A percentile compares a stretch with the other conserved stretches of the same genome.
phyloP scores from a whole-genome alignment of 2,113 vertebrate genomes.

The Stigmatopora nigra region DNA sequence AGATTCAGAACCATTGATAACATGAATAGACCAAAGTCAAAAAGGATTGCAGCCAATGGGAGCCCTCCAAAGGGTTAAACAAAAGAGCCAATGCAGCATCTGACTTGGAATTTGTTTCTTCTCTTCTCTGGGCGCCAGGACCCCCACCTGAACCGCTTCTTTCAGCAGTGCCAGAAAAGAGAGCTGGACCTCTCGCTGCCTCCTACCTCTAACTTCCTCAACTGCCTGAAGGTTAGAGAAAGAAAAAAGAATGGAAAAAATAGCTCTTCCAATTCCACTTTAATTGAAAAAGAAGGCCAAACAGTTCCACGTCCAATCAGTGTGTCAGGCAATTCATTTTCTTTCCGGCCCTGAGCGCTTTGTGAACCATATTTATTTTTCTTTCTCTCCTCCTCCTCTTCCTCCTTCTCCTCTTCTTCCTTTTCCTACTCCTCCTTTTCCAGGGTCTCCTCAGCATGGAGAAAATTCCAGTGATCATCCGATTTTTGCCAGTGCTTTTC shows the following conservation, averaged over 20 bases:
- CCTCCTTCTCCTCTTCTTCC: neutral
- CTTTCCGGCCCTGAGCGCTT: slow-evolving; percentile 2
- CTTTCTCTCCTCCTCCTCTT: neutral
- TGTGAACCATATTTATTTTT: slow-evolving; percentile 3
- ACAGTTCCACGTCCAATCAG: slow-evolving; percentile 6
- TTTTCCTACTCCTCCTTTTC: neutral
- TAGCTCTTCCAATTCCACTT: neutral
- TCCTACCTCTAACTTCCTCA: slow-evolving; percentile 86
- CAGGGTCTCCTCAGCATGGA: slow-evolving; percentile 93
- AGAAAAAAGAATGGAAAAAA: slow-evolving; percentile 11
- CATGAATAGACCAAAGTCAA: too few relatives aligned
- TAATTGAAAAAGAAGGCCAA: neutral
- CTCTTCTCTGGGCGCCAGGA: slow-evolving; percentile 71
- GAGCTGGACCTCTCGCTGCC: slow-evolving; percentile 82
- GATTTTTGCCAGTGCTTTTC: slow-evolving; percentile 91
- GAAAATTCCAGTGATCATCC: slow-evolving; percentile 87
- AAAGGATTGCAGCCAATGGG: neutral
- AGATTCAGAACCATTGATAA: too few relatives aligned
- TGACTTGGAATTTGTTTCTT: slow-evolving; percentile 14
- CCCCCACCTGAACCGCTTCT: slow-evolving; percentile 88
- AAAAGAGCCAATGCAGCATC: slow-evolving; percentile 23
- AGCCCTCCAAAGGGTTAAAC: neutral
- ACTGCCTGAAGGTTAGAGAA: slow-evolving; percentile 83
- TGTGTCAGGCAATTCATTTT: neutral
- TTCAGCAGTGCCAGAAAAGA: slow-evolving; percentile 94